phyloP scores from a whole-genome alignment of 2,113 vertebrate species.

The Corydoras sp. region DNA sequence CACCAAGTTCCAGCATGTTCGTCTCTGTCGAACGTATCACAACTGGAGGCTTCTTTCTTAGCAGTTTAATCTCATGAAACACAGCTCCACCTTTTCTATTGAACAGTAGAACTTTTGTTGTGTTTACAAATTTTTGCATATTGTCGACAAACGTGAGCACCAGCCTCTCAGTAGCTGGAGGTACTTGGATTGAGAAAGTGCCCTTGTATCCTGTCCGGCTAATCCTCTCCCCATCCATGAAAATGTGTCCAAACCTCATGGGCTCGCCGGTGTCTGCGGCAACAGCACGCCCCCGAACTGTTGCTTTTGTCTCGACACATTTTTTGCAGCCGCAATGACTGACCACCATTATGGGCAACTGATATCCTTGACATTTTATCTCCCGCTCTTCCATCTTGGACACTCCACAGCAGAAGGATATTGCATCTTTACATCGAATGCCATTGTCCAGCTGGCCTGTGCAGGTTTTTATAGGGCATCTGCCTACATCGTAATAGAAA shows the following conservation, averaged over 20 bases:
- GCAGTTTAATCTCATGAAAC: constrained; percentile 89
- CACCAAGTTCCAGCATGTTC: constrained; percentile 83
- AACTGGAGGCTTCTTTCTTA: constrained; percentile 79
- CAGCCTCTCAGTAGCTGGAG: constrained; percentile 80
- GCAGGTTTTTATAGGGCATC: constrained; percentile 75
- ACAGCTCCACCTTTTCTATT: constrained; percentile 84
- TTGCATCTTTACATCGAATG: constrained; percentile 81
- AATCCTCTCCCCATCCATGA: constrained; percentile 78
- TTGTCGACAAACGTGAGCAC: constrained; percentile 94
- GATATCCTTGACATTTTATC: constrained; percentile 78
- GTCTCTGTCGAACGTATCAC: constrained; percentile 73
- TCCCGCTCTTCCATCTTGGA: constrained; percentile 76
- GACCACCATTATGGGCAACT: constrained; percentile 80
- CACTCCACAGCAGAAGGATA: constrained; percentile 83
- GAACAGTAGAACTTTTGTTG: constrained; percentile 92
- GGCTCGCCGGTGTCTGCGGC: constrained; percentile 88
- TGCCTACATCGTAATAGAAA: constrained; percentile 84
- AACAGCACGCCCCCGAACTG: constrained; percentile 79
- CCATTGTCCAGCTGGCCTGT: constrained; percentile 77
- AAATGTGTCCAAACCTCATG: constrained; percentile 92
- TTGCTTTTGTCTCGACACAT: constrained; percentile 79
- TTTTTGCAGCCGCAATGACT: constrained; percentile 80
- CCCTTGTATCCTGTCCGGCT: constrained; percentile 95
- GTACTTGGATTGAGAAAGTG: constrained; percentile 87
- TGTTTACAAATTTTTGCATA: constrained; percentile 91